Evolutionary conservation across 1,140 invertebrate species (phyloP).

Genomic region (Leucophenga varia): DNA sequence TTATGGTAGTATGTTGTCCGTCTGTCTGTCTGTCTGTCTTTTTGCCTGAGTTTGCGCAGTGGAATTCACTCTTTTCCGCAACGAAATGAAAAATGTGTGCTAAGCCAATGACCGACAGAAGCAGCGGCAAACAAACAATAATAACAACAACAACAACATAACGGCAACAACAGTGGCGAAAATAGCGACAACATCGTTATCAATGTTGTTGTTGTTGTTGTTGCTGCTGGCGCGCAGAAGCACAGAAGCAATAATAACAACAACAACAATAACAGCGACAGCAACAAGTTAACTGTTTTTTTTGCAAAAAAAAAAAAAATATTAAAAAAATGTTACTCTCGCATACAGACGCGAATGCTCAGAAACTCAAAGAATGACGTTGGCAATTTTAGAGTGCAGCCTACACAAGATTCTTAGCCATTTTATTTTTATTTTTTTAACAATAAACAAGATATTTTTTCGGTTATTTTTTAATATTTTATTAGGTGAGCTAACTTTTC

Average conservation of each 20-base stretch:
- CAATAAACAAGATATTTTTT: no score
- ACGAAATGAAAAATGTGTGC: constrained; percentile 56
- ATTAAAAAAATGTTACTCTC: no score
- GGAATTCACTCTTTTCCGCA: constrained; percentile 52
- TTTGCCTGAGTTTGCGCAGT: background rate
- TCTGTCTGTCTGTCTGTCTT: background rate
- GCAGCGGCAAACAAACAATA: constrained; percentile 26
- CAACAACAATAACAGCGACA: no score
- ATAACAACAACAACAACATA: constrained; percentile 11
- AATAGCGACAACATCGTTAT: constrained; percentile 22
- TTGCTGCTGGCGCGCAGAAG: constrained; percentile 26
- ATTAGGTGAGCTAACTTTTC: no score
- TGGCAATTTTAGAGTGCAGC: no score
- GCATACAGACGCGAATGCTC: constrained; percentile 17
- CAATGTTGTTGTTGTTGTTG: no score
- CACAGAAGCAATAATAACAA: constrained; percentile 24
- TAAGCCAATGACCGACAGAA: constrained; percentile 56
- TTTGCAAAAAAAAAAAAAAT: no score
- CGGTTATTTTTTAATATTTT: no score
- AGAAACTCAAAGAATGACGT: no score
- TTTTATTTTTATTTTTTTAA: background rate
- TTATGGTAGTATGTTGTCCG: no score
- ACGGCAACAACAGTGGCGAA: constrained; percentile 8
- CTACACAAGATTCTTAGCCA: constrained; percentile 1
- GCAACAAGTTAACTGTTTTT: constrained; percentile 32